Conservation (phyloP, 2,888 invertebrate species). For the Tetranychus truncatus region DNA sequence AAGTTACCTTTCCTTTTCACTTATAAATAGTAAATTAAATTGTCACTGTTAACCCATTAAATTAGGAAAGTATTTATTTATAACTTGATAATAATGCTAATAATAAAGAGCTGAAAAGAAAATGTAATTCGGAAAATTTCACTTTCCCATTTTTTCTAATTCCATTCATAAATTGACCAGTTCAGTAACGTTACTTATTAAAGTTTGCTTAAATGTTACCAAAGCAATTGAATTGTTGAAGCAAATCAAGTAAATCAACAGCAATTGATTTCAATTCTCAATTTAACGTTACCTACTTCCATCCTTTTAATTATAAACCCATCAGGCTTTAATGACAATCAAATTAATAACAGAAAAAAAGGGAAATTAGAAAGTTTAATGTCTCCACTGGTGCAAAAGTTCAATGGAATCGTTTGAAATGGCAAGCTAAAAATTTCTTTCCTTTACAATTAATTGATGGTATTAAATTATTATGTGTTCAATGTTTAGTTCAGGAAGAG, state of each 20-base stretch:
- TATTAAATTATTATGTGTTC: too few species aligned
- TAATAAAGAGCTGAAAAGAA: not conserved
- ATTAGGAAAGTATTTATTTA: not conserved
- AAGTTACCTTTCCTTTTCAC: not conserved
- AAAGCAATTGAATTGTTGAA: not conserved
- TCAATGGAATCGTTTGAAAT: too few species aligned
- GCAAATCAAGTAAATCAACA: not conserved
- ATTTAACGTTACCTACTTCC: not conserved
- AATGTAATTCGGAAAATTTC: not conserved
- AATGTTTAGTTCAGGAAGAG: too few species aligned
- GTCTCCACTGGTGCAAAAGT: too few species aligned
- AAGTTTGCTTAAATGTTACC: not conserved
- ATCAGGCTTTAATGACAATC: too few species aligned
- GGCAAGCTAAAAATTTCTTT: too few species aligned
- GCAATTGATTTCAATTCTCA: not conserved
- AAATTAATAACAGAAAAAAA: too few species aligned
- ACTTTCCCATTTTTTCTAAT: not conserved
- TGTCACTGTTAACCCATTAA: not conserved
- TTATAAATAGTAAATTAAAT: not conserved
- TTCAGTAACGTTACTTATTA: not conserved
- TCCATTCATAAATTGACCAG: not conserved
- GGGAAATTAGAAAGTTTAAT: too few species aligned
- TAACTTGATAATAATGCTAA: not conserved
- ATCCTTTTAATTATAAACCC: too few species aligned
- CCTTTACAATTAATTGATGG: too few species aligned